These are phyloP conservation scores for Stenodera caucasica DNA, from an alignment of 2,888 invertebrate genomes.

Conservation along the genomic window DNA sequence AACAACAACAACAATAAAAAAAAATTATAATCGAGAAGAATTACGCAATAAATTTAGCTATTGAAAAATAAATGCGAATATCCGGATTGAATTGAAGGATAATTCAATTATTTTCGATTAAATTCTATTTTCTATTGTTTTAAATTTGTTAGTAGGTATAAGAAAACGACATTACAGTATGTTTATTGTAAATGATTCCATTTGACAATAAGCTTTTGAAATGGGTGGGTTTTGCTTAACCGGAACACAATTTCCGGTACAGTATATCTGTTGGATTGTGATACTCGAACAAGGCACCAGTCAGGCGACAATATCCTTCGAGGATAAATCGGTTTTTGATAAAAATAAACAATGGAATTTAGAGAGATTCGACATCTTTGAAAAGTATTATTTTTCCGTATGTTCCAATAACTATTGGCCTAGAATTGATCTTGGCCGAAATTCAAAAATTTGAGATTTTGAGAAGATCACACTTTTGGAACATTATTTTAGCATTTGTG, in stretches of 20 bases:
- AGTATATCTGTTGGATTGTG: conserved; percentile 10
- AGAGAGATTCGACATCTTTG: too few relatives aligned
- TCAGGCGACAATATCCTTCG: conserved; percentile 1
- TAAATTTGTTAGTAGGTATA: not conserved
- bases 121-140: conserved; percentile 20
- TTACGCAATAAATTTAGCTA: not conserved
- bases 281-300: conserved; percentile 6
- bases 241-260: conserved; percentile 31
- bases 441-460: too few relatives aligned
- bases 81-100: not conserved
- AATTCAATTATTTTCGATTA: conserved; percentile 8
- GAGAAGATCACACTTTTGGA: too few relatives aligned
- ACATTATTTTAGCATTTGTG: too few relatives aligned
- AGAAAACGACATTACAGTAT: conserved; percentile 7
- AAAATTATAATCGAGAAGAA: conserved; percentile 15
- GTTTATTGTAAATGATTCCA: conserved; percentile 19
- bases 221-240: conserved; percentile 32
- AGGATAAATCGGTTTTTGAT: conserved; percentile 1
- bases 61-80: conserved; percentile 1
- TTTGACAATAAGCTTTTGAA: conserved; percentile 33
- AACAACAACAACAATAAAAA: conserved; percentile 32
- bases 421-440: too few relatives aligned
- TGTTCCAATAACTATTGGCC: too few relatives aligned
- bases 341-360: not conserved
- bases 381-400: too few relatives aligned